Conservation (phyloP, 1,140 invertebrate species). For the Drosophila setifemur region DNA sequence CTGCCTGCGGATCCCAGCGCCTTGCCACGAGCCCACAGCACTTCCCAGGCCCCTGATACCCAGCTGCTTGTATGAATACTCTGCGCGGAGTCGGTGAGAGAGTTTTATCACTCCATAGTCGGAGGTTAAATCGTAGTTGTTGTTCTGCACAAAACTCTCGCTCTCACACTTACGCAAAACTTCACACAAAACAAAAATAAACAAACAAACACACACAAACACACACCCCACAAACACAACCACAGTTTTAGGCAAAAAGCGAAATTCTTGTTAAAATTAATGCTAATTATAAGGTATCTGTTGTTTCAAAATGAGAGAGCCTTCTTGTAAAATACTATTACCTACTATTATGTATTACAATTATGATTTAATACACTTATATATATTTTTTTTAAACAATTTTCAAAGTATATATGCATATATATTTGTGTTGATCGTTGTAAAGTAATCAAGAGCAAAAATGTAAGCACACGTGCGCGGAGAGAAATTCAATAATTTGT, state of each 20-base stretch:
- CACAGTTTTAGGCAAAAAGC: constrained; percentile 39
- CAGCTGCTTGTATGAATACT: constrained; percentile 69
- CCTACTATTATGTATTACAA: constrained; percentile 69
- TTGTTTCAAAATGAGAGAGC: constrained; percentile 59
- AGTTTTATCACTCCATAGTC: constrained; percentile 78
- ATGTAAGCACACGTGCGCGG: constrained; percentile 26
- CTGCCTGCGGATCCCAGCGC: constrained; percentile 18
- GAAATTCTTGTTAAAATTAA: constrained; percentile 75
- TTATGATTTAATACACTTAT: constrained; percentile 48
- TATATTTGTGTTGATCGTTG: constrained; percentile 78
- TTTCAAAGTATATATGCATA: constrained; percentile 55
- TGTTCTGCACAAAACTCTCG: constrained; percentile 78
- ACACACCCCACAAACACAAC: constrained; percentile 18
- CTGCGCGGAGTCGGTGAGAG: constrained; percentile 78
- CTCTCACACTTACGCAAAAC: constrained; percentile 56
- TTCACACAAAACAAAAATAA: constrained; percentile 16
- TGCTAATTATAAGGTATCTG: constrained; percentile 66
- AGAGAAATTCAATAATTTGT: constrained; percentile 59
- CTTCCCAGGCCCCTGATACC: constrained; percentile 1
- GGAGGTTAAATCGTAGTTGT: constrained; percentile 79
- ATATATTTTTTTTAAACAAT: constrained; percentile 57
- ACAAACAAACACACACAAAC: constrained; percentile 9
- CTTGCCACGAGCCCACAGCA: neutral
- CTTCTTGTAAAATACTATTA: constrained; percentile 74
- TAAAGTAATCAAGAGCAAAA: constrained; percentile 57